phyloP scores from a whole-genome alignment of 2,113 vertebrate species.

The Micronycteris hirsuta region DNA sequence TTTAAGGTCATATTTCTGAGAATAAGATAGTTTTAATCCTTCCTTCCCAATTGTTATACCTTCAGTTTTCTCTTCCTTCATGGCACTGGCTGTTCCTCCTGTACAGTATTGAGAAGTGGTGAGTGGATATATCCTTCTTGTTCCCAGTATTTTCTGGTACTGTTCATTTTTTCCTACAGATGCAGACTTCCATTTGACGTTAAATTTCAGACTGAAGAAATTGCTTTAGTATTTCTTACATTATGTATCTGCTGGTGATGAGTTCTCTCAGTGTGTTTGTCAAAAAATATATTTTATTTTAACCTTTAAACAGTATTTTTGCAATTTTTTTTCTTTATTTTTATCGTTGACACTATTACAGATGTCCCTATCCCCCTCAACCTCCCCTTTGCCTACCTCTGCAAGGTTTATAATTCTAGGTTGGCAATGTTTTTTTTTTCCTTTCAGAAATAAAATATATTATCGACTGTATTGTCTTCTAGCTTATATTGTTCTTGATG shows the following conservation, averaged over 20 bases:
- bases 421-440: not conserved
- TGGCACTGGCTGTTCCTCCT: not conserved
- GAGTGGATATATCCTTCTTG: not conserved
- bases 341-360: too few species aligned
- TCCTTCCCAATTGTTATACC: not conserved
- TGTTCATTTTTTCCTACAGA: not conserved
- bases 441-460: not conserved
- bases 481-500: not conserved
- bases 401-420: not conserved
- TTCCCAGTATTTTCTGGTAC: not conserved
- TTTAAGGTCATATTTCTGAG: not conserved
- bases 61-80: constrained; percentile 22
- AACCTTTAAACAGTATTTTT: not conserved
- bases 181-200: not conserved
- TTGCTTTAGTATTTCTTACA: not conserved
- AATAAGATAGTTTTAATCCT: constrained; percentile 6
- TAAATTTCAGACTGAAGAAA: not conserved
- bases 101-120: not conserved
- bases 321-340: too few species aligned
- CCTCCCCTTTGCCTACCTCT: too few species aligned
- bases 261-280: not conserved
- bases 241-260: not conserved
- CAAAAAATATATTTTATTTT: not conserved
- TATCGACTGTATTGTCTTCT: not conserved
- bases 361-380: too few species aligned